A percentile compares a stretch with the other conserved stretches of the same genome.
Conservation (phyloP, 2,113 vertebrate genomes). For the Cochlearius cochlearius region DNA sequence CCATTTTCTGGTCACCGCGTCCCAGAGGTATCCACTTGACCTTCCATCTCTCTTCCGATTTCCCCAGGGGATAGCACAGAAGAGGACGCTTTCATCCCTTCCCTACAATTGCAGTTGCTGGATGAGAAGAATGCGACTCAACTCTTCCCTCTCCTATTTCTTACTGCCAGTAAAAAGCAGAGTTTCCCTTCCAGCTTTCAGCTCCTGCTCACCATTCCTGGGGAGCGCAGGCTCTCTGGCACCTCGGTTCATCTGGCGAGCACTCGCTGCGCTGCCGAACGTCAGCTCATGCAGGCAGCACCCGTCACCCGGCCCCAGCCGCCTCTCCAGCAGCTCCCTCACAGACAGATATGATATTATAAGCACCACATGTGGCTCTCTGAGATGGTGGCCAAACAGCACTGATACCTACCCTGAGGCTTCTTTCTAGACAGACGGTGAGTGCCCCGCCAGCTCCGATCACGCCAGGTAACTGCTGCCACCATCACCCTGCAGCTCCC, state of each 20-base stretch:
- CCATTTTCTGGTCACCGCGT: neutral
- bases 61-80: neutral
- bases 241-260: neutral
- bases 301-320: neutral
- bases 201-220: neutral
- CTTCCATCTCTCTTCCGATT: neutral
- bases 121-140: neutral
- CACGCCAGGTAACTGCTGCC: neutral
- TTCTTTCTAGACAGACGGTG: fast-evolving
- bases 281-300: neutral
- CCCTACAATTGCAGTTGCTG: neutral
- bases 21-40: neutral
- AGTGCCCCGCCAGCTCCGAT: fast-evolving
- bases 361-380: neutral
- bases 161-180: neutral
- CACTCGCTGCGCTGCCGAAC: neutral
- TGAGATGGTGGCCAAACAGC: neutral
- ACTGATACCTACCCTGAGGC: neutral
- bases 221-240: neutral
- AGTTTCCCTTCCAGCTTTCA: neutral
- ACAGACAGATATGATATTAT: neutral
- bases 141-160: neutral
- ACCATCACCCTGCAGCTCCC: neutral
- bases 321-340: neutral
- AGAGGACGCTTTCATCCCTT: neutral